Evolutionary conservation across 2,113 vertebrate species (phyloP).

Genomic region (Grammomys surdaster): DNA sequence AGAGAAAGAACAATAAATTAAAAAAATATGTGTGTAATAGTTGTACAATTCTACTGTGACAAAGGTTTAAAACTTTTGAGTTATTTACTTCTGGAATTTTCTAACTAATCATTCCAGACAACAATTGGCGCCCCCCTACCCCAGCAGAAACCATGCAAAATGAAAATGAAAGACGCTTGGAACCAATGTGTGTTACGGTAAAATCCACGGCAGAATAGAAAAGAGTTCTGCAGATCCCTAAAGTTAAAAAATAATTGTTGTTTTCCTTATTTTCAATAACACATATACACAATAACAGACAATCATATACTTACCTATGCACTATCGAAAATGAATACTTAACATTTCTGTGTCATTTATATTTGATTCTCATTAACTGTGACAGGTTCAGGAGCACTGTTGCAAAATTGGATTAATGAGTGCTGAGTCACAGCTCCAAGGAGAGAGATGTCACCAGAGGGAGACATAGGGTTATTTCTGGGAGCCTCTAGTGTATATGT

Average conservation of each 20-base stretch:
- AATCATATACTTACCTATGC: neutral
- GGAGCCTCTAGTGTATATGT: neutral
- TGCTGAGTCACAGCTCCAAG: neutral
- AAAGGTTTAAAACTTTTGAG: neutral
- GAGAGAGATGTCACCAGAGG: neutral
- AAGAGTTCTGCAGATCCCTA: neutral
- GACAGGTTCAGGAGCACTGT: neutral
- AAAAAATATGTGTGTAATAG: neutral
- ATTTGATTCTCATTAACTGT: neutral
- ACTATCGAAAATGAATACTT: conserved; percentile 1
- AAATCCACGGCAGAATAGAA: neutral
- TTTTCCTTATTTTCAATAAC: neutral
- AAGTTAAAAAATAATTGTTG: neutral
- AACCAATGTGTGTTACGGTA: neutral
- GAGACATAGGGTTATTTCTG: neutral
- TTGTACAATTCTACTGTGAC: neutral
- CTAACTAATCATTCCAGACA: neutral
- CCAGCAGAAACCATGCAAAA: neutral
- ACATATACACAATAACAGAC: neutral
- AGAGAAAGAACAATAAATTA: neutral
- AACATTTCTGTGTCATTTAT: neutral
- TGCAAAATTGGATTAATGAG: neutral
- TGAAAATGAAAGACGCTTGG: neutral
- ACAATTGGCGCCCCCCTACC: neutral
- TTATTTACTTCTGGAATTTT: neutral